Evolutionary conservation across 1,140 invertebrate genomes (phyloP), one percentile per base, ranked within the genome.

Genomic region (Drosophila neocordata): DNA sequence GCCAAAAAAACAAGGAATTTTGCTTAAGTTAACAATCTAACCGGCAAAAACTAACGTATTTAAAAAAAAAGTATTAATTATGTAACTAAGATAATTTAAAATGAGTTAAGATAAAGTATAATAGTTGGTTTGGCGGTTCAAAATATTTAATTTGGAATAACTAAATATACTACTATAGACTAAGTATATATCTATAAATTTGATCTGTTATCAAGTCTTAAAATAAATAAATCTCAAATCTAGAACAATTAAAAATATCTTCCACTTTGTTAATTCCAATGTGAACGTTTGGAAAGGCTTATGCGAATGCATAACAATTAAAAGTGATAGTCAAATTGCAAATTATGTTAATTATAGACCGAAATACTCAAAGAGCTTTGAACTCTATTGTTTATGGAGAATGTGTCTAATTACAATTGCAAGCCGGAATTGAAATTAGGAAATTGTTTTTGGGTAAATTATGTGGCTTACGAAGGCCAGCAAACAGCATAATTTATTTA

Each of bases 321-420:
- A 85, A 78, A 82, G 73, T 69, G 73, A 79, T 76, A 87, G 69
- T 77, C 41, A 85, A 81, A 76, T 69, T 74, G 56, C 65, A 77
- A 85, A 82, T 87, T 72, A 85, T 87, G 73, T 71, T 85, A 85
- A 85, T 85, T 85, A 70, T 73, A 53, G 22, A 53, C 20, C 9
- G 34, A 31, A 52, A 48, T 57, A 9, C n/a, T 74, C n/a, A 60
- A 61, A 59, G 63, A 63, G 67, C 67, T 74, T 73, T 60, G 57
- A 77, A 65, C 66, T 83, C 69, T 65, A 73, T 51, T 69, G 71
- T 48, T 20, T 48, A 15, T 48, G 11, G 41, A 48, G 41, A 76
- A 79, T 82, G 51, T 72, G 53, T 18, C 60, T 69, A 77, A 79
- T 72, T 61, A 69, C 69, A 77, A 79, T 72, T 61, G 73, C 78